A percentile compares a stretch with the other conserved stretches of the same genome.
Conservation (phyloP, 2,888 invertebrate genomes). For the Eupeodes latifasciatus region DNA sequence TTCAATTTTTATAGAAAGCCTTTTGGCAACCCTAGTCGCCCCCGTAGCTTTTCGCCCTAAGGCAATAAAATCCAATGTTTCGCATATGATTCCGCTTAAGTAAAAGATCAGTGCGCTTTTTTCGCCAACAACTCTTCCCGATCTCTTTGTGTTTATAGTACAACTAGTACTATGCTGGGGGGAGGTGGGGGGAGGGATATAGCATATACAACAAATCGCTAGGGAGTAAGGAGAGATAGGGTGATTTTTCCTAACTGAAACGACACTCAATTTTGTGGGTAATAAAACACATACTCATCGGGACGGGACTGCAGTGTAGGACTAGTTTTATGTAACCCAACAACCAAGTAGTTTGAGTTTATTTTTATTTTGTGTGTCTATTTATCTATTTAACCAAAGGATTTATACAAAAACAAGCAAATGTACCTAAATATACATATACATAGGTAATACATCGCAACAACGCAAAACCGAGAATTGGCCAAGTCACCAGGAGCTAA, state of each 20-base stretch:
- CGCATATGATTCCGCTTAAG: neutral
- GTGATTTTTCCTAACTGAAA: constrained; percentile 75
- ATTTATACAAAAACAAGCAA: constrained; percentile 44
- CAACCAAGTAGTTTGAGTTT: constrained; percentile 49
- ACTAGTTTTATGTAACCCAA: constrained; percentile 70
- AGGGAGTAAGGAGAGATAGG: constrained; percentile 60
- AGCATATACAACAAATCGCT: constrained; percentile 70
- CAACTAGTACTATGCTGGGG: constrained; percentile 14
- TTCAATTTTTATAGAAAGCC: too few species aligned
- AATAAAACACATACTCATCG: constrained; percentile 76
- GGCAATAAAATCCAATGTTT: neutral
- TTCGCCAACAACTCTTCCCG: constrained; percentile 45
- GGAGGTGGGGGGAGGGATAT: too few species aligned
- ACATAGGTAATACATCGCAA: constrained; percentile 21
- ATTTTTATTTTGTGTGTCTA: constrained; percentile 36
- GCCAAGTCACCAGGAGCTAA: too few species aligned
- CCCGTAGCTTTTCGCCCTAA: neutral
- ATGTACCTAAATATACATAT: neutral
- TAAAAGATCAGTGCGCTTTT: neutral
- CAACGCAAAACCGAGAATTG: constrained; percentile 50
- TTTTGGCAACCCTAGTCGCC: neutral
- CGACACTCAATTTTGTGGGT: constrained; percentile 75
- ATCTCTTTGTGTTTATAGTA: constrained; percentile 55
- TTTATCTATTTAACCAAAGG: constrained; percentile 51
- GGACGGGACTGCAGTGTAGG: constrained; percentile 18